Base-by-base conservation (phyloP, 1,140 invertebrate species). In the Brachionus koreanus region DNA sequence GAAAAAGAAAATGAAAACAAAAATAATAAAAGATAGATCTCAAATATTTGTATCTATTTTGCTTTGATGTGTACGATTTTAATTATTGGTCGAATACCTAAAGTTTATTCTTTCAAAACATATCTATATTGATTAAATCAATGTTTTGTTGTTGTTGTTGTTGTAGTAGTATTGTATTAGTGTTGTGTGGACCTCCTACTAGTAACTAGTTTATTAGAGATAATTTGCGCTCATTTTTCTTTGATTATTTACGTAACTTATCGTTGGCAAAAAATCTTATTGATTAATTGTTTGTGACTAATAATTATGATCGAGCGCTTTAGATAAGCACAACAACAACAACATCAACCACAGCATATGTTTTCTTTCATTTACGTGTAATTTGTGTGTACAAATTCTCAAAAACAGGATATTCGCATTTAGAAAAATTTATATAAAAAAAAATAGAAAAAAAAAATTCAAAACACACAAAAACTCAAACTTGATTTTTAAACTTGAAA, bases 241-340 rank as follows among this genome's bases (percentile, higher is more conserved):
- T 69, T 74, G 39, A 46, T 74, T 5, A 74, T 74, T 74, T 74
- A 74, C 69, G 69, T 46, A 74, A 74, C 25, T 74, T 74, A 74
- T 74, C 69, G 69, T 46, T 46, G 13, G 3, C 13, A 37, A 10
- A n/a, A 25, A 46, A 74, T 74, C 69, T 74, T 29, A 46, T 74
- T 74, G 69, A 74, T 74, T 74, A 74, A 74, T 74, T 74, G 69
- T 74, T 74, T 74, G 69, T 49, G 39, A 74, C 69, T 74, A 74
- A 74, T 74, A 74, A 74, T 74, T 74, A 74, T 23, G 43, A 74
- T 74, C 23, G 13, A 69, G 65, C 65, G 29, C 7, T 29, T 29
- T 23, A 74, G 69, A 74, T 74, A 74, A 74, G 65, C 61, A n/a
- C n/a, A n/a, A n/a, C n/a, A n/a, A n/a, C n/a, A n/a, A n/a, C n/a